Base-by-base conservation (phyloP, 1,140 invertebrate species). In the Diuraphis noxia region DNA sequence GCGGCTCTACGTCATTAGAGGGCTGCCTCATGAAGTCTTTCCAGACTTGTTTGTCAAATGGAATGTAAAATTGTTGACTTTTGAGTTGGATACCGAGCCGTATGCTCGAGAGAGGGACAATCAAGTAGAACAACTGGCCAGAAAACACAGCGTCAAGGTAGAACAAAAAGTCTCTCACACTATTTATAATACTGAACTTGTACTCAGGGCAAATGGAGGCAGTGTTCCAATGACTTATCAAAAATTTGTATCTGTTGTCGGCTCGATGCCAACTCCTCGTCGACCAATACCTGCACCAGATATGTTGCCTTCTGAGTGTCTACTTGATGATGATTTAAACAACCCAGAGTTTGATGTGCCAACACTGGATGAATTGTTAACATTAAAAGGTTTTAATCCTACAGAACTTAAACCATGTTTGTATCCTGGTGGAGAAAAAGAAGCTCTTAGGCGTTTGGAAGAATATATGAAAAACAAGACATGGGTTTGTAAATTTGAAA, bases 401-500 rank as follows among this genome's bases (percentile, higher is more conserved):
- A 92, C 93, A 5, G 92, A 92, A 79, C 92, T 95, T 91, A 94
- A 93, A 17, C 93, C 93, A n/a, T 94, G 93, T 92, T 94, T 95
- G 63, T 96, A 94, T 94, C 94, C 94, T 34, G 96, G 96, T 36
- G 96, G 96, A 84, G 96, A 97, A 94, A 95, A 95, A 6, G 96
- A 96, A 94, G 96, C 95, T 1, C 93, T 97, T 40, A 94, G 94
- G 56, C 94, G 96, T 92, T 93, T 97, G 88, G 93, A 96, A 86
- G 93, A 94, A 77, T 95, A 95, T 81, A 93, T 97, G 92, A 94
- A 93, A 81, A 94, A 95, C 92, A 95, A 96, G 93, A 94, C 95
- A 63, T 97, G 96, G 96, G 95, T 97, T 30, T 96, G 96, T 77
- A 95, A 94, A 92, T 97, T 97, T 95, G 96, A 96, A 92, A 96